phyloP scores from a whole-genome alignment of 2,113 vertebrate genomes.

The Todiramphus saurophagus region DNA sequence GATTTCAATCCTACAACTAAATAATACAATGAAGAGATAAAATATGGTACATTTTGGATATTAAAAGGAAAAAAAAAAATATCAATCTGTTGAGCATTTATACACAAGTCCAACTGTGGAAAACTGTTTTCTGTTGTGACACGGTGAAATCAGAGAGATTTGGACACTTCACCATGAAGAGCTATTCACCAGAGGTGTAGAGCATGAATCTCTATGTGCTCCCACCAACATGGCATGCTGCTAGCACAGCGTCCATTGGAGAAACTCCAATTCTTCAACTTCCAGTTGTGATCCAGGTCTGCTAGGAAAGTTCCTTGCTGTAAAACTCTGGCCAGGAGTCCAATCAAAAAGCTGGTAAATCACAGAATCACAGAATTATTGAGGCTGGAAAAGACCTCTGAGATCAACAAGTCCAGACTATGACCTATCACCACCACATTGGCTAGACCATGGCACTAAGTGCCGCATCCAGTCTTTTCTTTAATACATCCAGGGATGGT shows the following conservation, averaged over 20 bases:
- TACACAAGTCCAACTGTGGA: background rate
- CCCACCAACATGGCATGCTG: slow-evolving; percentile 21
- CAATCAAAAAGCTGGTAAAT: slow-evolving; percentile 55
- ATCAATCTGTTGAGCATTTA: background rate
- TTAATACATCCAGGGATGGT: too few relatives aligned
- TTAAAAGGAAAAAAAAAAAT: background rate
- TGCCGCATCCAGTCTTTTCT: too few relatives aligned
- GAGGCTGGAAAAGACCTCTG: too few relatives aligned
- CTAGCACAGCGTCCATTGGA: background rate
- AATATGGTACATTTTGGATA: background rate
- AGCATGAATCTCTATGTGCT: slow-evolving; percentile 69
- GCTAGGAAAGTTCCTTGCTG: slow-evolving; percentile 69
- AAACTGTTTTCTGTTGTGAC: background rate
- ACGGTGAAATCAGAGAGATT: background rate
- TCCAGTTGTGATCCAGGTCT: slow-evolving; percentile 69
- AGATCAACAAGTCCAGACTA: too few relatives aligned
- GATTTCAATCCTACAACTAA: background rate
- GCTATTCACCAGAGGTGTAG: slow-evolving; percentile 46
- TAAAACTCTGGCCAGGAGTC: slow-evolving; percentile 62
- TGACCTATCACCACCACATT: too few relatives aligned
- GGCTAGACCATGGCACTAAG: too few relatives aligned
- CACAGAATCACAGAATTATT: too few relatives aligned
- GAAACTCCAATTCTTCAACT: slow-evolving; percentile 59
- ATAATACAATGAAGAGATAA: background rate
- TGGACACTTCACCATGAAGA: background rate